Conservation (phyloP, 2,888 invertebrate genomes). For the Pachymerium ferrugineum region DNA sequence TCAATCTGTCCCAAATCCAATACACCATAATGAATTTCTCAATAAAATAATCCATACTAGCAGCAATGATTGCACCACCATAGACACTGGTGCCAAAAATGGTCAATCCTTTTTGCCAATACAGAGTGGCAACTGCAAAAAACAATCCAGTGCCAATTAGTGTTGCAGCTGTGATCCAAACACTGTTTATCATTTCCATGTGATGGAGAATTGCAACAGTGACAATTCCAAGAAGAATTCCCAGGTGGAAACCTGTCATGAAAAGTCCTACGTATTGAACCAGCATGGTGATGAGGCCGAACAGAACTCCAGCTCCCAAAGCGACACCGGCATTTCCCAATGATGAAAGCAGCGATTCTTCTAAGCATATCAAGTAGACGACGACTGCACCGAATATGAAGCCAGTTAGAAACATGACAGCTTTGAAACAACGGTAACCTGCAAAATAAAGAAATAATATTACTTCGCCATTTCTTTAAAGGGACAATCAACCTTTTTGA, state of each 20-base stretch:
- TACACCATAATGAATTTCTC: conserved; percentile 61
- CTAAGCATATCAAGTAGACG: conserved; percentile 72
- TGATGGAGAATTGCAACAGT: conserved; percentile 54
- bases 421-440: conserved; percentile 85
- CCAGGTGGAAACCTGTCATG: conserved; percentile 72
- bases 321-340: conserved; percentile 71
- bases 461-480: not conserved
- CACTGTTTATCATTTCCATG: conserved; percentile 55
- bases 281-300: conserved; percentile 73
- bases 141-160: conserved; percentile 62
- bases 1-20: conserved; percentile 66
- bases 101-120: conserved; percentile 69
- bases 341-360: conserved; percentile 69
- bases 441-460: conserved; percentile 43
- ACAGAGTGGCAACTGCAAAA: conserved; percentile 65
- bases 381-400: conserved; percentile 76
- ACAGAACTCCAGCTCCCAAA: conserved; percentile 65
- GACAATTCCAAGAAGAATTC: conserved; percentile 51
- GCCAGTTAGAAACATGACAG: conserved; percentile 80
- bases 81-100: conserved; percentile 69
- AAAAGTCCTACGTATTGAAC: conserved; percentile 76
- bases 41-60: conserved; percentile 67
- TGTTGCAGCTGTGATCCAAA: conserved; percentile 66
- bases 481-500: too few species aligned
- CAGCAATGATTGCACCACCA: conserved; percentile 66